These are phyloP conservation scores for Climacteris rufus DNA, from an alignment of 2,113 vertebrate genomes.

Conservation along the genomic window DNA sequence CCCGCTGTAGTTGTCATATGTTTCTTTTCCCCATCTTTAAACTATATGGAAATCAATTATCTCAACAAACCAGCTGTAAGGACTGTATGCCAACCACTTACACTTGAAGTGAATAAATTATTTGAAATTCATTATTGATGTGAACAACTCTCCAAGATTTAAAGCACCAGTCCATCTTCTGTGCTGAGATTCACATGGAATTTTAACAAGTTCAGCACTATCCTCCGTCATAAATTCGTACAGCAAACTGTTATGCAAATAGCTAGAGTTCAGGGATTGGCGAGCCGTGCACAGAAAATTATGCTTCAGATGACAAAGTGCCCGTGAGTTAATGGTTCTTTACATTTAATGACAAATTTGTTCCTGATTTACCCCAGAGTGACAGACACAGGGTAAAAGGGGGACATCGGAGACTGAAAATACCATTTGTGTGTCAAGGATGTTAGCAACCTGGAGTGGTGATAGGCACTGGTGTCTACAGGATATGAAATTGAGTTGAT, in stretches of 20 bases:
- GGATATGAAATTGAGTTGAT: conserved; percentile 88
- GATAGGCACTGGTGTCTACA: conserved; percentile 82
- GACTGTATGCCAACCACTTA: conserved; percentile 88
- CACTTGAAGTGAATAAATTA: conserved; percentile 91
- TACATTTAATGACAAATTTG: conserved; percentile 78
- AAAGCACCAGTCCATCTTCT: conserved; percentile 75
- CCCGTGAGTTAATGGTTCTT: conserved; percentile 70
- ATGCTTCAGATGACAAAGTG: conserved; percentile 68
- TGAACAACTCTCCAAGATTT: conserved; percentile 81
- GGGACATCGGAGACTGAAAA: conserved; percentile 71
- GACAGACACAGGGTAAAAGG: conserved; percentile 75
- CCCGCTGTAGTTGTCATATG: conserved; percentile 70
- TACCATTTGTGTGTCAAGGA: conserved; percentile 81
- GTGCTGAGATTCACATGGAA: conserved; percentile 69
- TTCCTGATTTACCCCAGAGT: conserved; percentile 73
- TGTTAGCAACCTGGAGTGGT: conserved; percentile 80
- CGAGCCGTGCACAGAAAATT: conserved; percentile 27
- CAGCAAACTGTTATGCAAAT: conserved; percentile 75
- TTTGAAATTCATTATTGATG: conserved; percentile 91
- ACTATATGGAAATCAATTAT: conserved; percentile 97
- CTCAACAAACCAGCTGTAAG: conserved; percentile 91
- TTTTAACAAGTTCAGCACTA: conserved; percentile 80
- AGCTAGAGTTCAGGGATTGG: conserved; percentile 57
- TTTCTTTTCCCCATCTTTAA: conserved; percentile 83
- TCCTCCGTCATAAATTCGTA: conserved; percentile 46